Evolutionary conservation across 2,113 vertebrate genomes (phyloP), one percentile per base, ranked within the genome.

Genomic region (Marcusenius ussheri): DNA sequence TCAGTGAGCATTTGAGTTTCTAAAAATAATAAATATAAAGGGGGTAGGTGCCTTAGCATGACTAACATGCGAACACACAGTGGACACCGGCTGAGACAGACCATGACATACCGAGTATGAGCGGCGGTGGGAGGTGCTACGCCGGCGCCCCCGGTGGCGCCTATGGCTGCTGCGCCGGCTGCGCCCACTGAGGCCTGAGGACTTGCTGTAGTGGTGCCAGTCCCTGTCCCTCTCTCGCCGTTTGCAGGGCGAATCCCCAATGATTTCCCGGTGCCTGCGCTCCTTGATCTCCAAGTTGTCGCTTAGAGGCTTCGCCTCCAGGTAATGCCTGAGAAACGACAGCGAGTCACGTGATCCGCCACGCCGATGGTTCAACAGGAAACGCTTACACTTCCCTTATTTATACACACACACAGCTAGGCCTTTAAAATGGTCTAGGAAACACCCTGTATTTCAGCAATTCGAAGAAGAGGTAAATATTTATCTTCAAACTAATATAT

Each of bases 161-260:
- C 94, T 95, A 95, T 93, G 96, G 92, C 96, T 96, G 96, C 97
- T 98, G 93, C 96, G 97, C 62, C 96, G 95, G 49, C 93, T 95
- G 0, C 89, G 92, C 5, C 93, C 92, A 27, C 95, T 95, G 91
- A 92, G 96, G 39, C 96, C 96, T 21, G 98, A 98, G 45, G 97
- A 99, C 94, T 98, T 98, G 96, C 97, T 99, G 96, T 98, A 98
- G 94, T 98, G 97, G 93, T 97, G 95, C 95, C 97, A 94, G 92
- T 98, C 96, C 91, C 94, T 96, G 92, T 97, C 96, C 88, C 90
- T 74, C 92, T 96, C 97, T 92, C 94, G 94, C 7, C 77, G 88
- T 35, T 90, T 92, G 92, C 89, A 93, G 77, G 90, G 89, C 8
- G 31, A 88, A 3, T 94, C 93, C 2, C 49, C 91, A 19, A 91